These are phyloP conservation scores for Gobiocypris rarus DNA, from an alignment of 2,113 vertebrate genomes.

Conservation along the genomic window DNA sequence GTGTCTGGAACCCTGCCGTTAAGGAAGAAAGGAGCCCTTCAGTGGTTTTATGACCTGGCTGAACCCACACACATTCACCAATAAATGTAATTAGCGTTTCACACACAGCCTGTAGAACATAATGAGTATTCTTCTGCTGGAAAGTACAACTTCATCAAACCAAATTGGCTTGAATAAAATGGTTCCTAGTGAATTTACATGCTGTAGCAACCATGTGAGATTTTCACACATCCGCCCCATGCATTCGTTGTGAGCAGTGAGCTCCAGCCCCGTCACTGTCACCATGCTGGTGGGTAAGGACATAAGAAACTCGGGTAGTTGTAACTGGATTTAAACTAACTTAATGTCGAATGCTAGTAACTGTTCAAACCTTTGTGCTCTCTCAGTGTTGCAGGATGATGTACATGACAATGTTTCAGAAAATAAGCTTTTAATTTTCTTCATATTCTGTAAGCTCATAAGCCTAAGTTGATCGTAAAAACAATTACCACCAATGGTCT, in stretches of 20 bases:
- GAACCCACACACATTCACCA: slow-evolving; percentile 19
- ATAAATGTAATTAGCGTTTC: neutral
- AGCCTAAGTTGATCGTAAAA: too few species aligned
- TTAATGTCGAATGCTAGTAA: neutral
- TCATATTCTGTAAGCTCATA: too few species aligned
- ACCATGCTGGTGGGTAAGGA: neutral
- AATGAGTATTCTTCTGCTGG: neutral
- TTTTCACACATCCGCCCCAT: too few species aligned
- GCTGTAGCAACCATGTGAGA: neutral
- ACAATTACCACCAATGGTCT: too few species aligned
- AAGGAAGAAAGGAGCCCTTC: neutral
- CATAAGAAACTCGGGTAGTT: neutral
- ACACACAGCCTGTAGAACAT: neutral
- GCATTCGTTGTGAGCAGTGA: neutral
- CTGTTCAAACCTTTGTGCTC: neutral
- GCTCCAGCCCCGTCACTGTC: neutral
- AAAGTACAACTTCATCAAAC: neutral
- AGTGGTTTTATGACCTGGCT: neutral
- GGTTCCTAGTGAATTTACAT: neutral
- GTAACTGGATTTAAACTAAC: neutral
- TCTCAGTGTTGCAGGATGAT: neutral
- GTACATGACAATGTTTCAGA: neutral
- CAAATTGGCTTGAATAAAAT: neutral
- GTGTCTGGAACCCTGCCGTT: too few species aligned
- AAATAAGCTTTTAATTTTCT: too few species aligned